Evolutionary conservation across 2,888 invertebrate genomes (phyloP).

Genomic region (Clanis bilineata): DNA sequence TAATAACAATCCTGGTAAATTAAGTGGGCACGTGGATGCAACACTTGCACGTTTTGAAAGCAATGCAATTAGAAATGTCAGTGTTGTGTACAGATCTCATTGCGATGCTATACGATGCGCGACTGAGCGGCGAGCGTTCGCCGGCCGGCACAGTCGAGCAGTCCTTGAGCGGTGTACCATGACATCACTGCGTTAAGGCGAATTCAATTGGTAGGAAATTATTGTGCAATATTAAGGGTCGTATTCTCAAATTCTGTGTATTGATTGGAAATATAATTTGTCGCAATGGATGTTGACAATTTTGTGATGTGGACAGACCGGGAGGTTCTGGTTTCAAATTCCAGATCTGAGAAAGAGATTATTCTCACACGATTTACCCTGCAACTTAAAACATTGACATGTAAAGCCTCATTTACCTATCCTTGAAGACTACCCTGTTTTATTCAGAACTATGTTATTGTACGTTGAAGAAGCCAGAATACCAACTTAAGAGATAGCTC

Average conservation of each 20-base stretch:
- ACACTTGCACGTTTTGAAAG: conserved; percentile 61
- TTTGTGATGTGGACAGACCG: not conserved
- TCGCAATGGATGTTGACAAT: no score
- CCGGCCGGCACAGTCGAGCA: conserved; percentile 13
- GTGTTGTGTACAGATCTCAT: conserved; percentile 62
- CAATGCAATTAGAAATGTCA: conserved; percentile 43
- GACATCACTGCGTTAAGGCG: conserved; percentile 65
- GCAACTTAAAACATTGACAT: not conserved
- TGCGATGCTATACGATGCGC: conserved; percentile 57
- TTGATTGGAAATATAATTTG: no score
- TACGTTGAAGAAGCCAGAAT: no score
- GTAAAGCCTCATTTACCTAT: no score
- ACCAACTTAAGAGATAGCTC: no score
- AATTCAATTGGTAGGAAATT: conserved; percentile 19
- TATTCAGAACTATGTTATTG: no score
- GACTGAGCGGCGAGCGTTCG: conserved; percentile 42
- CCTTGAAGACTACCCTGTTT: no score
- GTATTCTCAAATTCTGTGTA: not conserved
- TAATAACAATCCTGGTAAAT: conserved; percentile 25
- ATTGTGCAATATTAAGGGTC: conserved; percentile 2
- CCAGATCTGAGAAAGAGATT: no score
- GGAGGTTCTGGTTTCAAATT: no score
- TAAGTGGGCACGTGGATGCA: conserved; percentile 64
- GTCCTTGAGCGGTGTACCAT: conserved; percentile 31
- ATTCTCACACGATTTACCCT: no score